These are phyloP conservation scores for Spatulosminthurus flaviceps DNA, from an alignment of 2,888 invertebrate genomes.

Conservation along the genomic window DNA sequence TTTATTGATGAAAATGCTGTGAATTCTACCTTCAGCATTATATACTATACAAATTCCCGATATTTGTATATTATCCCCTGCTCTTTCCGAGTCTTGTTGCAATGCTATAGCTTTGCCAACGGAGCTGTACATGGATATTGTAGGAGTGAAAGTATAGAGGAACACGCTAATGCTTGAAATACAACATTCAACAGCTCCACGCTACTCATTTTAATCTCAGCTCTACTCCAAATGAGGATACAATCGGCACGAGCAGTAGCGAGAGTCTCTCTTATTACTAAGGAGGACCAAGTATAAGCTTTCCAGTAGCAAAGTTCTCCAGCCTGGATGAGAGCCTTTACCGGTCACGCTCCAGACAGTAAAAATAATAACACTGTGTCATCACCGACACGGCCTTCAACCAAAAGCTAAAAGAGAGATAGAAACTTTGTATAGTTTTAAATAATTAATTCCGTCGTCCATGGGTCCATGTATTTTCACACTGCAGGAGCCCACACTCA, in stretches of 20 bases:
- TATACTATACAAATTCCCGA: not conserved
- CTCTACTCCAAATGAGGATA: not conserved
- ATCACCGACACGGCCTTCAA: not conserved
- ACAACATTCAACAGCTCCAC: slow-evolving; percentile 20
- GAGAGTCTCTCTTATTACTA: not conserved
- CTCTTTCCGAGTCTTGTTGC: too few relatives aligned
- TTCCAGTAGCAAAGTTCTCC: not conserved
- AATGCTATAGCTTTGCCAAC: too few relatives aligned
- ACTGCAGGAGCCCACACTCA: too few relatives aligned
- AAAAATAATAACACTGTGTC: slow-evolving; percentile 14
- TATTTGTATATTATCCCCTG: not conserved
- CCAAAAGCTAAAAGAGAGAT: too few relatives aligned
- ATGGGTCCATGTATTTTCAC: too few relatives aligned
- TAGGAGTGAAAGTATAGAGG: too few relatives aligned
- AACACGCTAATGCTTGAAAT: slow-evolving; percentile 9
- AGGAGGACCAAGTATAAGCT: too few relatives aligned
- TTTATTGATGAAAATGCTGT: slow-evolving; percentile 50
- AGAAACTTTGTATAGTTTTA: not conserved
- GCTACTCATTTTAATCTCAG: slow-evolving; percentile 11
- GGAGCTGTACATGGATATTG: too few relatives aligned
- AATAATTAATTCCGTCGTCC: slow-evolving; percentile 18
- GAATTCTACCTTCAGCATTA: slow-evolving; percentile 44
- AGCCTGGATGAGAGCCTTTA: not conserved
- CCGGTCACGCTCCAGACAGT: slow-evolving; percentile 14
- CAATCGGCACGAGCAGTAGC: too few relatives aligned